Evolutionary conservation across 1,140 invertebrate species (phyloP).

Genomic region (Adelges cooleyi): DNA sequence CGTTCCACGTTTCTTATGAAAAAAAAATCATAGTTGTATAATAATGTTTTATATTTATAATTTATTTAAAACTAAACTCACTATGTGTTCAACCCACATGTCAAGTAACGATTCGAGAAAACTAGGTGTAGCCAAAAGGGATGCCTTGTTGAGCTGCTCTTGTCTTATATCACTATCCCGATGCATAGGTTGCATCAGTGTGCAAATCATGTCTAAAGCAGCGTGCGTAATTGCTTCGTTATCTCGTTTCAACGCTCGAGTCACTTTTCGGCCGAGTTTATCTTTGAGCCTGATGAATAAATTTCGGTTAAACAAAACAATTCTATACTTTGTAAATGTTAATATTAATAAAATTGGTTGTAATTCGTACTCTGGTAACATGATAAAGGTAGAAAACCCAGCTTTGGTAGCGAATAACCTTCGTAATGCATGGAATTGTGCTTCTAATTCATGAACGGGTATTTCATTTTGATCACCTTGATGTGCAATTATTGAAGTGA

Average conservation of each 20-base stretch:
- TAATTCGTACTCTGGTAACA: constrained; percentile 59
- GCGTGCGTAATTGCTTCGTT: constrained; percentile 87
- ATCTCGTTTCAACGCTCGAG: constrained; percentile 69
- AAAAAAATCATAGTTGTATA: constrained; percentile 22
- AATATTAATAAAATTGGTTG: background rate
- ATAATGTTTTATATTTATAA: background rate
- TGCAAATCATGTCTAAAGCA: constrained; percentile 92
- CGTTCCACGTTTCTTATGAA: constrained; percentile 58
- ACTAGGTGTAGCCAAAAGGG: constrained; percentile 77
- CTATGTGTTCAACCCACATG: constrained; percentile 91
- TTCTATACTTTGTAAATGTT: background rate
- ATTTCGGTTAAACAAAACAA: constrained; percentile 18
- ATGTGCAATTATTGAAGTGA: constrained; percentile 61
- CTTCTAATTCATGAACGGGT: constrained; percentile 62
- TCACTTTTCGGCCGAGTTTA: constrained; percentile 71
- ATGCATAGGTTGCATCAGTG: constrained; percentile 98
- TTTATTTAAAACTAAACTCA: constrained; percentile 41
- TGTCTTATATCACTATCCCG: constrained; percentile 87
- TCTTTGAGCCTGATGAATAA: constrained; percentile 67
- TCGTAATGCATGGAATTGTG: constrained; percentile 87
- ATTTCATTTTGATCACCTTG: constrained; percentile 51
- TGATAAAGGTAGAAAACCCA: constrained; percentile 92
- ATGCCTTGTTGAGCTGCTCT: constrained; percentile 96
- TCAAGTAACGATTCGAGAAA: constrained; percentile 89
- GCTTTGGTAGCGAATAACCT: constrained; percentile 92